Percentiles rank a stretch among this genome's conserved stretches.
phyloP scores from a whole-genome alignment of 2,888 invertebrate species.

The Deilephila porcellus region DNA sequence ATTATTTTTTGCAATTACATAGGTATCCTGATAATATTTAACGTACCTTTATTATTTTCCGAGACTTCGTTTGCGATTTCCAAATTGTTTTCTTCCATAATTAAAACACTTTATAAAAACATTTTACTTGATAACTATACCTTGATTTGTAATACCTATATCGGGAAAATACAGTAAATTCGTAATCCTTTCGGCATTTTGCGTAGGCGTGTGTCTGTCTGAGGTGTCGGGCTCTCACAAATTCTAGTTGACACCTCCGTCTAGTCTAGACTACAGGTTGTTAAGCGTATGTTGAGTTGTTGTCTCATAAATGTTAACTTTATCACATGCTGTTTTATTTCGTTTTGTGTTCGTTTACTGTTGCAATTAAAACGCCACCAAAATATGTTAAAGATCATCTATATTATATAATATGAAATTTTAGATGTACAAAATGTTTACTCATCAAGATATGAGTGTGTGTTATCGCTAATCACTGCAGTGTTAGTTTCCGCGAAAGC shows the following conservation, averaged over 20 bases:
- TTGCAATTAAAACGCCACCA: background rate
- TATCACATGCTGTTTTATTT: conserved; percentile 15
- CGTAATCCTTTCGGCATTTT: background rate
- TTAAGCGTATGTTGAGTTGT: conserved; percentile 12
- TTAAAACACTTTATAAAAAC: conserved; percentile 5
- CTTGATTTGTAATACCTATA: background rate
- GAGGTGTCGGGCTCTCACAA: conserved; percentile 39
- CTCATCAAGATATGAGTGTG: background rate
- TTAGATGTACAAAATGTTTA: background rate
- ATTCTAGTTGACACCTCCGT: conserved; percentile 42
- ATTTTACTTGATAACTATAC: conserved; percentile 4
- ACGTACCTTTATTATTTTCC: background rate
- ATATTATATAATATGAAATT: background rate
- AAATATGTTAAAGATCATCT: background rate
- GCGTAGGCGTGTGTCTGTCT: conserved; percentile 27
- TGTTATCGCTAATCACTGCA: background rate
- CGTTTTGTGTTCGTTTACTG: background rate
- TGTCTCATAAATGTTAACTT: conserved; percentile 10
- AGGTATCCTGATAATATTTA: background rate
- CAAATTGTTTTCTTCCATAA: conserved; percentile 14
- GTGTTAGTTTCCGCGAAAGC: conserved; percentile 41
- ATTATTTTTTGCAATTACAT: background rate
- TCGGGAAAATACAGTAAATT: background rate
- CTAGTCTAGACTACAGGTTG: conserved; percentile 42
- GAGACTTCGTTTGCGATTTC: background rate